These are phyloP conservation scores for Pachycephus smyrnensis DNA, from an alignment of 2,888 invertebrate genomes.

Conservation along the genomic window DNA sequence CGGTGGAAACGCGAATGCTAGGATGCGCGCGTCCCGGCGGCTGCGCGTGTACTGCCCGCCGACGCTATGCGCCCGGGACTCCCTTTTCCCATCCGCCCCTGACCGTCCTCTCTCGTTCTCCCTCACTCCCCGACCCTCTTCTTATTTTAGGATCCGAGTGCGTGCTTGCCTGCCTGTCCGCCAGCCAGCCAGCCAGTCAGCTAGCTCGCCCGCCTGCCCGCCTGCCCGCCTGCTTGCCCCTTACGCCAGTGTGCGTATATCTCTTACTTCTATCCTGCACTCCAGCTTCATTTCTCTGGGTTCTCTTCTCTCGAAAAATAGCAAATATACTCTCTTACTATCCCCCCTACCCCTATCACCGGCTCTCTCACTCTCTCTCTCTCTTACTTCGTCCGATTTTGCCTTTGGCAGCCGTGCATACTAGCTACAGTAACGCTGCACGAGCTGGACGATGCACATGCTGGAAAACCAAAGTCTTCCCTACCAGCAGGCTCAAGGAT, in stretches of 20 bases:
- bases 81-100: neutral
- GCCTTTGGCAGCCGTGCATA: neutral
- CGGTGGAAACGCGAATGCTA: slow-evolving; percentile 39
- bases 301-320: neutral
- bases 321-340: too few species aligned
- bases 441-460: too few species aligned
- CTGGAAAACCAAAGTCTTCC: too few species aligned
- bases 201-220: too few species aligned
- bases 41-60: slow-evolving; percentile 61
- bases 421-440: too few species aligned
- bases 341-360: neutral
- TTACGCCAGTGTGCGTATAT: neutral
- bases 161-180: too few species aligned
- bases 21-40: slow-evolving; percentile 60
- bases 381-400: neutral
- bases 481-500: too few species aligned
- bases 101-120: slow-evolving; percentile 3
- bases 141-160: slow-evolving; percentile 5
- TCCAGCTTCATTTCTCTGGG: neutral
- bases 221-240: too few species aligned
- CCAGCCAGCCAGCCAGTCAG: too few species aligned
- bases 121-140: neutral
- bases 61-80: slow-evolving; percentile 8
- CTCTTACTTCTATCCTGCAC: neutral
- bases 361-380: neutral